Percentiles rank a stretch among this genome's conserved stretches.
Evolutionary conservation across 1,140 invertebrate species (phyloP).

Genomic region (Hydropsyche tenuis): DNA sequence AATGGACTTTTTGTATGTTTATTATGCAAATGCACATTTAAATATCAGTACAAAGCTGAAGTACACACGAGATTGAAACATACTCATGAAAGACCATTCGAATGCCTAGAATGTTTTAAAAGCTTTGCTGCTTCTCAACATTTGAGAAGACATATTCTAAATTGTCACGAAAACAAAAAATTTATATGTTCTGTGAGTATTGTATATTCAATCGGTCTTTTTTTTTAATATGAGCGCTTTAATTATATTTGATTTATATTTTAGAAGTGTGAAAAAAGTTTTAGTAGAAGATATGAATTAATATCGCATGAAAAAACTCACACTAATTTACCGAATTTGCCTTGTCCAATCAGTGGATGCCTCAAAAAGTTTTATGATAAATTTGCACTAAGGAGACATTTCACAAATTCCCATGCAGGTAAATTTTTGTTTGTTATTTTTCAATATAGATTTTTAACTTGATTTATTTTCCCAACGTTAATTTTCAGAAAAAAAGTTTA

Average conservation of each 20-base stretch:
- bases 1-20: slow-evolving; percentile 36
- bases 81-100: slow-evolving; percentile 45
- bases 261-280: slow-evolving; percentile 42
- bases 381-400: slow-evolving; percentile 39
- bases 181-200: slow-evolving; percentile 42
- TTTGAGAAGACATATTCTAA: slow-evolving; percentile 42
- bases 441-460: not conserved
- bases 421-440: not conserved
- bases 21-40: slow-evolving; percentile 38
- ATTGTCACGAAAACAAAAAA: slow-evolving; percentile 42
- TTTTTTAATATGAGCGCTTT: not conserved
- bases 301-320: slow-evolving; percentile 43
- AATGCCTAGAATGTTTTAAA: slow-evolving; percentile 38
- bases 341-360: slow-evolving; percentile 35
- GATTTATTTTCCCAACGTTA: slow-evolving; percentile 2
- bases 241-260: slow-evolving; percentile 27
- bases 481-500: slow-evolving; percentile 39
- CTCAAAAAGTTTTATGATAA: slow-evolving; percentile 42
- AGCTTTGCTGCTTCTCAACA: slow-evolving; percentile 37
- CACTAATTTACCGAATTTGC: slow-evolving; percentile 28
- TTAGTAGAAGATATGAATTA: slow-evolving; percentile 40
- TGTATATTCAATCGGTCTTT: slow-evolving; percentile 5
- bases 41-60: slow-evolving; percentile 38
- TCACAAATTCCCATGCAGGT: slow-evolving; percentile 40
- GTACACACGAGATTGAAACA: slow-evolving; percentile 41